Base-by-base conservation (phyloP, 1,140 invertebrate species). In the Lasaia peninsularis region DNA sequence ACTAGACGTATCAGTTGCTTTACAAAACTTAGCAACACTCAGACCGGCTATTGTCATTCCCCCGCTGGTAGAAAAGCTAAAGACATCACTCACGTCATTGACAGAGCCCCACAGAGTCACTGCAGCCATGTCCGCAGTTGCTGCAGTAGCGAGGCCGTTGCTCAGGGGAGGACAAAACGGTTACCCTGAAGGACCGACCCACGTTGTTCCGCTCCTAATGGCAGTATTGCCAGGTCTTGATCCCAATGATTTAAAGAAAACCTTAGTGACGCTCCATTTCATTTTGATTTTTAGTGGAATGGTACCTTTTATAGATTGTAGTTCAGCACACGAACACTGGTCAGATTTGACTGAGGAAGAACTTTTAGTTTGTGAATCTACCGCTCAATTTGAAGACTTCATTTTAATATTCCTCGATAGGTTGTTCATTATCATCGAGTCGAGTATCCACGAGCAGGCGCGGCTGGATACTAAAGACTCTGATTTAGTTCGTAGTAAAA, bases 161-260 rank as follows among this genome's bases (percentile, higher is more conserved):
- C 90, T 95, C 0, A 87, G 91, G 65, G 93, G 94, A 3, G 89
- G 92, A 4, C 84, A 89, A 57, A 87, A 92, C 37, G 89, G 88
- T 56, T 96, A 93, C 80, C 91, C 93, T 6, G 94, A 96, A 76
- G 96, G 96, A 10, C 93, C 94, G 21, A 92, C 92, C 0, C 94
- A 97, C 72, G 93, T 97, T 0, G 90, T 98, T 2, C 95, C 96
- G 1, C 82, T 98, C 3, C 82, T 98, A 2, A 92, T 95, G 69
- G 92, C 93, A 1, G 90, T 94, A 0, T 81, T 98, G 10, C 97
- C 97, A 0, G 96, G 96, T 5, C 94, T 98, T 37, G 97, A 99
- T 88, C 93, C 96, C 0, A 99, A 98, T 74, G 97, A 98, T 82
- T 91, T 94, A 31, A 92, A 92, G 58, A 99, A 98, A 75, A 95